Percentiles rank a stretch among this genome's conserved stretches.
Evolutionary conservation across 2,113 vertebrate genomes (phyloP).

Genomic region (Sphyrna mokarran): DNA sequence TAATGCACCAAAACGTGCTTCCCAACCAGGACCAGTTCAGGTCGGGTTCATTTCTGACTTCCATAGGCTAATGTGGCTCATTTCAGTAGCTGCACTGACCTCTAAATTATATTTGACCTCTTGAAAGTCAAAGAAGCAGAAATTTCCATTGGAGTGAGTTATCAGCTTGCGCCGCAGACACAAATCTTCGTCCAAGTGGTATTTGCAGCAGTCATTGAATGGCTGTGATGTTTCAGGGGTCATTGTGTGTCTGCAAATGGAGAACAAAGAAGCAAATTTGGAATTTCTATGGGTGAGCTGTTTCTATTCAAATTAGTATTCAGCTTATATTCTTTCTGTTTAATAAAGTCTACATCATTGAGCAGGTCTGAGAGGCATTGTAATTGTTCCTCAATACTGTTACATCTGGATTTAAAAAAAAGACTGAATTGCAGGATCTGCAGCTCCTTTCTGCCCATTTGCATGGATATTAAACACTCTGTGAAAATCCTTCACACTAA

Average conservation of each 20-base stretch:
- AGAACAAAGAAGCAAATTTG: background rate
- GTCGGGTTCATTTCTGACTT: background rate
- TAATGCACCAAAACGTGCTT: background rate
- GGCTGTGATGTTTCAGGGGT: background rate
- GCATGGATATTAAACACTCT: slow-evolving; percentile 26
- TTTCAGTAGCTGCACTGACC: background rate
- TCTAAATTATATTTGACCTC: background rate
- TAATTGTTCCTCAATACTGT: background rate
- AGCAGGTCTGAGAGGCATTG: background rate
- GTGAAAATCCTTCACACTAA: background rate
- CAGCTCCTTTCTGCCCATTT: background rate
- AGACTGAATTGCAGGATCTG: background rate
- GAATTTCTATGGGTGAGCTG: background rate
- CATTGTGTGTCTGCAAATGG: no score
- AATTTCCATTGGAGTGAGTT: background rate
- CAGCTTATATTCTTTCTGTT: background rate
- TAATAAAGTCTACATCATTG: background rate
- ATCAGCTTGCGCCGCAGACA: background rate
- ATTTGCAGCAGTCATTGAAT: background rate
- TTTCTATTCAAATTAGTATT: background rate
- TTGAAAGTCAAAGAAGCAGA: background rate
- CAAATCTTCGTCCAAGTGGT: background rate
- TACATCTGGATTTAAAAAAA: background rate
- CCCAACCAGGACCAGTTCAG: background rate
- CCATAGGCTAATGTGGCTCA: background rate